Percentiles rank a stretch among this genome's conserved stretches.
phyloP scores from a whole-genome alignment of 2,113 vertebrate genomes.

The Mystacornis crossleyi region DNA sequence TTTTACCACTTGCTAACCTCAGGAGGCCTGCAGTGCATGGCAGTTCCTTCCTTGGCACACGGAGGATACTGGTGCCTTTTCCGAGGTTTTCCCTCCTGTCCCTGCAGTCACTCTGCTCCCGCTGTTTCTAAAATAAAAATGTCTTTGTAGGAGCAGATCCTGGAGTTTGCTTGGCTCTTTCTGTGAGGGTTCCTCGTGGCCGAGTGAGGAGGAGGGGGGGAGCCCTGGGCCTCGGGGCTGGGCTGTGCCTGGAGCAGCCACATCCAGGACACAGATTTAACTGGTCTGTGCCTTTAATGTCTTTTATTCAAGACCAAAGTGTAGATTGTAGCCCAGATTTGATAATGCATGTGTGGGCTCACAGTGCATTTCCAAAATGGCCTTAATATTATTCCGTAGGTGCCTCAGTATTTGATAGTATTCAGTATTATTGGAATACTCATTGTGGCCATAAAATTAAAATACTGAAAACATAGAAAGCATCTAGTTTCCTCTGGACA shows the following conservation, averaged over 20 bases:
- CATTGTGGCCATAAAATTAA: background rate
- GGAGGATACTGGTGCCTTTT: background rate
- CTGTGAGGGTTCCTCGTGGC: fast-evolving
- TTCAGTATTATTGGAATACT: background rate
- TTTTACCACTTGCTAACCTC: background rate
- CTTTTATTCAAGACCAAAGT: background rate
- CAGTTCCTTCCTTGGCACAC: background rate
- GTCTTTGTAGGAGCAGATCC: background rate
- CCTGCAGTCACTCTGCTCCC: background rate
- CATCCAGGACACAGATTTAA: background rate
- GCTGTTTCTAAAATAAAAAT: background rate
- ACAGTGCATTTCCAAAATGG: background rate
- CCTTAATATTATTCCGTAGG: background rate
- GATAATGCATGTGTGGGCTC: background rate
- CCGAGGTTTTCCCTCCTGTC: background rate
- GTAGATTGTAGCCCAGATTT: background rate
- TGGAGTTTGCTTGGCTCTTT: background rate
- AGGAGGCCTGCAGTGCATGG: background rate
- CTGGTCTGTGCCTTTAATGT: background rate
- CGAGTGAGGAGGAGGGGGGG: background rate
- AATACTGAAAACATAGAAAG: background rate
- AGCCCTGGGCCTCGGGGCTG: background rate
- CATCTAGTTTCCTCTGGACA: background rate
- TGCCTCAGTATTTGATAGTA: background rate
- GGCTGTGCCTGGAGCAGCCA: background rate